Conservation (phyloP, 1,140 invertebrate species). For the Atta texana region DNA sequence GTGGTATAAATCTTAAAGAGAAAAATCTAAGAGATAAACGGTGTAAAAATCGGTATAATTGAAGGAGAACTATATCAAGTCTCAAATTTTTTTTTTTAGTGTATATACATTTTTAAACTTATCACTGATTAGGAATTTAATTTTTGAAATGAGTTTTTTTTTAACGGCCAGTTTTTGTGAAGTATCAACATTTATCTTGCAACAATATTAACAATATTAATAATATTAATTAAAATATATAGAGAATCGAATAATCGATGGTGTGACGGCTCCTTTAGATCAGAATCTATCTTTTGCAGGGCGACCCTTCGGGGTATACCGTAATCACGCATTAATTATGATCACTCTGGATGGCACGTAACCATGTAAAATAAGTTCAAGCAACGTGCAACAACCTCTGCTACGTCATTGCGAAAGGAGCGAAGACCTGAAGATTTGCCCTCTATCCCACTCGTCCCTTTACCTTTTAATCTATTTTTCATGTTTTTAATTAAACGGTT, state of each 20-base stretch:
- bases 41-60: background rate
- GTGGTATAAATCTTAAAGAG: background rate
- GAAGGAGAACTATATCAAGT: background rate
- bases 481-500: constrained; percentile 54
- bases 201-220: background rate
- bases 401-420: constrained; percentile 44
- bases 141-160: background rate
- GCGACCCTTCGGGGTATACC: constrained; percentile 31
- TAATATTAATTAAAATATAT: background rate
- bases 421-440: constrained; percentile 35
- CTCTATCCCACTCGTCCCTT: background rate
- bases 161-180: background rate
- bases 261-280: constrained; percentile 15
- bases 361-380: constrained; percentile 60
- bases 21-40: background rate
- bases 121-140: background rate
- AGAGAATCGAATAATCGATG: background rate
- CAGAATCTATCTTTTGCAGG: constrained; percentile 20
- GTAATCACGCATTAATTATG: constrained; percentile 69
- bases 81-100: background rate
- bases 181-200: background rate
- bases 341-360: constrained; percentile 46
- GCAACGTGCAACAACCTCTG: constrained; percentile 70
- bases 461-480: constrained; percentile 41
- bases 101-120: background rate